These are phyloP conservation scores for Sternotherus odoratus DNA, from an alignment of 2,797 vertebrate species.

Conservation along the genomic window DNA sequence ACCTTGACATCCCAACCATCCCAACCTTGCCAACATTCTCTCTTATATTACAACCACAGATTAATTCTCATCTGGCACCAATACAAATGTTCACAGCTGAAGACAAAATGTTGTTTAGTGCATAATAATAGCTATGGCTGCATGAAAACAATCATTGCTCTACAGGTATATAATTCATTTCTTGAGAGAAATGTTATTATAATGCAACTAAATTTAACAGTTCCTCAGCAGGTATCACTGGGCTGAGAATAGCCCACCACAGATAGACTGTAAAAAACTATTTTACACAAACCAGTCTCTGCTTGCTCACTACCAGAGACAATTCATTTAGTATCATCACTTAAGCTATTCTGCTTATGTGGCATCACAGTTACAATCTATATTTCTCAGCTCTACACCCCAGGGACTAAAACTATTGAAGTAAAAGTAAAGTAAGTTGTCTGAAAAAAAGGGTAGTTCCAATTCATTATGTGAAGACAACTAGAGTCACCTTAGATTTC, in stretches of 20 bases:
- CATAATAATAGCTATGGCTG: background rate
- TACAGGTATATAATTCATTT: conserved; percentile 13
- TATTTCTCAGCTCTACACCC: conserved; percentile 41
- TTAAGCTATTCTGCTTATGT: conserved; percentile 57
- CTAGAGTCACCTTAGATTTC: conserved; percentile 52
- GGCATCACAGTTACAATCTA: conserved; percentile 28
- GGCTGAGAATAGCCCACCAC: conserved; percentile 19
- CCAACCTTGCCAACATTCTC: background rate
- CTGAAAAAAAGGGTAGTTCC: conserved; percentile 45
- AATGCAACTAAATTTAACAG: conserved; percentile 42
- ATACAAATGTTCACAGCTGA: background rate
- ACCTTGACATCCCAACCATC: background rate
- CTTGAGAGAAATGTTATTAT: conserved; percentile 33
- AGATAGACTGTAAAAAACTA: conserved; percentile 32
- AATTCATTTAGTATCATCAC: conserved; percentile 62
- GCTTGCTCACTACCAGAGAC: conserved; percentile 34
- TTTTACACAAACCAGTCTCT: conserved; percentile 25
- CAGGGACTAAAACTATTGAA: conserved; percentile 44
- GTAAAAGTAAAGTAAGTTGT: conserved; percentile 28
- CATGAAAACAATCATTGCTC: background rate
- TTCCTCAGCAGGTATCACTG: conserved; percentile 35
- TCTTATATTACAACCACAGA: background rate
- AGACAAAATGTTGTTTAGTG: background rate
- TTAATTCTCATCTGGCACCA: background rate
- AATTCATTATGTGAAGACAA: conserved; percentile 42